A percentile compares a stretch with the other conserved stretches of the same genome.
phyloP scores from a whole-genome alignment of 2,888 invertebrate species.

The Cyrtodaria siliqua region DNA sequence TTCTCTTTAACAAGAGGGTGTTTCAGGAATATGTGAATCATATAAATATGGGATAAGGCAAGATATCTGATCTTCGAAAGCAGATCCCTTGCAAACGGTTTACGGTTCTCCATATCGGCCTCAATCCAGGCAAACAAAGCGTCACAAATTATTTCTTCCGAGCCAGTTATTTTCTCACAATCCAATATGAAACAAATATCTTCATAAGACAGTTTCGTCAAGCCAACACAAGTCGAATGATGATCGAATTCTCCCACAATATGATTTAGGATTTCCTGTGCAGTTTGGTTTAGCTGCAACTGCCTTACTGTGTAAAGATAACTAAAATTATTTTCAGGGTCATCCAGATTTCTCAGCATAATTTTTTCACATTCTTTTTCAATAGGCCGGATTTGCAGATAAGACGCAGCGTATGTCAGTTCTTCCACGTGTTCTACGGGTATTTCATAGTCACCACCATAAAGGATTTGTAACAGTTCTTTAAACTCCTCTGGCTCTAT shows the following conservation, averaged over 20 bases:
- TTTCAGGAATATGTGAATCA: neutral
- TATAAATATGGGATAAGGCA: neutral
- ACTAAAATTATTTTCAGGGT: neutral
- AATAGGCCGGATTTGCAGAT: neutral
- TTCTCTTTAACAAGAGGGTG: neutral
- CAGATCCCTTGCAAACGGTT: neutral
- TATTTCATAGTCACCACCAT: neutral
- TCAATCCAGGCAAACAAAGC: neutral
- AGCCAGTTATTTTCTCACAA: neutral
- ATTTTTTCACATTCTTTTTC: neutral
- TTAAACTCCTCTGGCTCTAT: neutral
- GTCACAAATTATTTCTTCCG: neutral
- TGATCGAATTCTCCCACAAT: neutral
- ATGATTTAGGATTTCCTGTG: neutral
- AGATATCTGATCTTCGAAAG: neutral
- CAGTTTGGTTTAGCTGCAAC: no score
- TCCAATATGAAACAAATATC: neutral
- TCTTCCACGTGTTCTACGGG: neutral
- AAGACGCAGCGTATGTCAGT: neutral
- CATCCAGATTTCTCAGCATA: neutral
- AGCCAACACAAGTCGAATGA: neutral
- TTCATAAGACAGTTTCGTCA: neutral
- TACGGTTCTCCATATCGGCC: neutral
- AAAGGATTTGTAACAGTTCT: neutral
- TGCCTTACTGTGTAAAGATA: neutral